Conservation (phyloP, 1,140 invertebrate species). For the Philopotamus ludificatus region DNA sequence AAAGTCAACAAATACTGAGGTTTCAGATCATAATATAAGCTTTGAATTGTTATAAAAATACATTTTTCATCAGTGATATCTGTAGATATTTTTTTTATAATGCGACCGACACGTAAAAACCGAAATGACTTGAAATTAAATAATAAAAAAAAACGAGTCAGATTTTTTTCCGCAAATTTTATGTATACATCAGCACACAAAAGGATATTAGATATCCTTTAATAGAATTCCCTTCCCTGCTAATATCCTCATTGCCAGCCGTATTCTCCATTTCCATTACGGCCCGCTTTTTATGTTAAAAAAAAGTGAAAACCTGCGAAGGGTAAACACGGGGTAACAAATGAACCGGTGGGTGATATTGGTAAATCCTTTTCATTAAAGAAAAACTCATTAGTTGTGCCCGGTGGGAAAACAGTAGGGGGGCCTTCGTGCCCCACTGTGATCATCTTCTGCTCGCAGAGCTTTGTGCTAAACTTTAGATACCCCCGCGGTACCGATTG, state of each 20-base stretch:
- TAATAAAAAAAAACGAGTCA: too few relatives aligned
- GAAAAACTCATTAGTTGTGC: conserved; percentile 17
- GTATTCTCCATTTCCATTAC: not conserved
- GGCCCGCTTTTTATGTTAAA: not conserved
- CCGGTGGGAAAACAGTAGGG: conserved; percentile 1
- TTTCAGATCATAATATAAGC: too few relatives aligned
- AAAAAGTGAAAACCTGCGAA: not conserved
- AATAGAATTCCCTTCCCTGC: not conserved
- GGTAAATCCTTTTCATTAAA: conserved; percentile 14
- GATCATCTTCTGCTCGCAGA: not conserved
- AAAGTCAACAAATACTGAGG: too few relatives aligned
- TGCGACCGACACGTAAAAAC: too few relatives aligned
- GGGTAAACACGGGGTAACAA: not conserved
- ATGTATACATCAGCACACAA: too few relatives aligned
- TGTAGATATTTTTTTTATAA: too few relatives aligned
- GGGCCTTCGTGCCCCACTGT: not conserved
- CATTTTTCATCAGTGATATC: too few relatives aligned
- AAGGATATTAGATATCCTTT: not conserved
- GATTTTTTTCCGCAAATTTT: too few relatives aligned
- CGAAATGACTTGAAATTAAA: too few relatives aligned
- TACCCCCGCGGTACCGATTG: too few relatives aligned
- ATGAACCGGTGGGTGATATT: conserved; percentile 8
- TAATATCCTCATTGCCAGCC: not conserved
- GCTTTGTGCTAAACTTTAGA: too few relatives aligned
- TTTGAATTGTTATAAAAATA: too few relatives aligned